Base-by-base conservation (phyloP, 37 sponge, comb jelly and placozoan species). In the Lycopodina hypogea region DNA sequence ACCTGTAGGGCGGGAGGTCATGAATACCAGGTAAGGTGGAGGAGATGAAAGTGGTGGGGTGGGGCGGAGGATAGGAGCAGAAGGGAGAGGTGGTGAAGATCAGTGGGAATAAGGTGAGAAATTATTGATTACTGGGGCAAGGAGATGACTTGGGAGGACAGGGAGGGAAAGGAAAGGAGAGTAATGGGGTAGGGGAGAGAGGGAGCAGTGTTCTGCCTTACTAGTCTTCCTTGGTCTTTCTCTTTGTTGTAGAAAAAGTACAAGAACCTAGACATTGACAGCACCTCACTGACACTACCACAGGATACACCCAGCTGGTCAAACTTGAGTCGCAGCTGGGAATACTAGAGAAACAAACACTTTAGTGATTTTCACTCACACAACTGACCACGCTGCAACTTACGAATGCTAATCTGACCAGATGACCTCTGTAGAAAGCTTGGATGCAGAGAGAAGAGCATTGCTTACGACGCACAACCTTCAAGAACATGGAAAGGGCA, bases 201-300 rank as follows among this genome's bases (percentile, higher is more conserved):
- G 75, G 53, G 23, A n/a, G 26, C 48, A 22, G 2, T 48, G 15
- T 0, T 29, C 33, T 11, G 1, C 32, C 80, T 86, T 24, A 86
- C 86, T 41, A 86, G 45, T 79, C 86, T 48, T 34, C 21, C n/a
- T 36, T 74, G 75, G 58, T 86, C 86, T 26, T 24, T 86, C 17
- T 48, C 42, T 23, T 52, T 38, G n/a, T 36, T 48, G 66, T 80
- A 86, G 72, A 86, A 80, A 35, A 80, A 28, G 0, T 53, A 11
- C 12, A 73, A 38, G 18, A 56, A 26, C 0, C 86, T 52, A 33
- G 74, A 66, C 24, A 86, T 59, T 7, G 40, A 29, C n/a, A 79
- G 32, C 36, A 74, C 58, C 28, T 39, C 42, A 30, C 29, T 61
- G 23, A 36, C 34, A 65, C 6, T n/a, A 55, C 42, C 24, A 51